Conservation (phyloP, 1,140 invertebrate species). For the Aplysia californica region DNA sequence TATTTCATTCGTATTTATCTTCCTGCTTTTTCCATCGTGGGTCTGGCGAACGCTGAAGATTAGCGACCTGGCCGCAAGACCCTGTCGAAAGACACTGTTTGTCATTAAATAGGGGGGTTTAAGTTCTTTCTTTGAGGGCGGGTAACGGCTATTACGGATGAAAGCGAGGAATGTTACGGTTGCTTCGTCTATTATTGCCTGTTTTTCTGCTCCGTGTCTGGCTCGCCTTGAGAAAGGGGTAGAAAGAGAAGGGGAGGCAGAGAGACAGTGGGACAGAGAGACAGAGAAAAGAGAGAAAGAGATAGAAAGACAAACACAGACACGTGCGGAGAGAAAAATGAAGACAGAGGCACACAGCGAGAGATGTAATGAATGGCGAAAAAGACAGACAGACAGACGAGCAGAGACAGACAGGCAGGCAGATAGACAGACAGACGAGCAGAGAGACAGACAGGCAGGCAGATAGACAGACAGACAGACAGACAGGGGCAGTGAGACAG, state of each 20-base stretch:
- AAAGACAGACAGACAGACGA: conserved; percentile 2
- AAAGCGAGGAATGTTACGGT: not conserved
- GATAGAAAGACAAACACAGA: not conserved
- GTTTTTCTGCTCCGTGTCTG: not conserved
- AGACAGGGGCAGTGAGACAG: not conserved
- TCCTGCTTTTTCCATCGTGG: too few relatives aligned
- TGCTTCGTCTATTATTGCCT: not conserved
- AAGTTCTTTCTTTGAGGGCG: too few relatives aligned
- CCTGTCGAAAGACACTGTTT: not conserved
- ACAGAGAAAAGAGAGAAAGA: not conserved
- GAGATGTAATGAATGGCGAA: not conserved
- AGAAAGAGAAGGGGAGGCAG: not conserved
- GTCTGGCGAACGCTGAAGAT: too few relatives aligned
- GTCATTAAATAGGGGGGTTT: too few relatives aligned
- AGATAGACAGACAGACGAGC: not conserved
- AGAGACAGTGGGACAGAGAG: conserved; percentile 11
- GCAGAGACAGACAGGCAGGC: not conserved
- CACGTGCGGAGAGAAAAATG: not conserved
- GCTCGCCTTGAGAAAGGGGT: not conserved
- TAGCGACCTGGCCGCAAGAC: not conserved
- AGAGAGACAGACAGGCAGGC: not conserved
- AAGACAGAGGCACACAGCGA: not conserved
- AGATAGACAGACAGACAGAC: not conserved
- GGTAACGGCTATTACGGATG: too few relatives aligned
- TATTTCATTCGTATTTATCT: too few relatives aligned